Evolutionary conservation across 2,888 invertebrate species (phyloP), one percentile per base, ranked within the genome.

Genomic region (Resseliella maxima): DNA sequence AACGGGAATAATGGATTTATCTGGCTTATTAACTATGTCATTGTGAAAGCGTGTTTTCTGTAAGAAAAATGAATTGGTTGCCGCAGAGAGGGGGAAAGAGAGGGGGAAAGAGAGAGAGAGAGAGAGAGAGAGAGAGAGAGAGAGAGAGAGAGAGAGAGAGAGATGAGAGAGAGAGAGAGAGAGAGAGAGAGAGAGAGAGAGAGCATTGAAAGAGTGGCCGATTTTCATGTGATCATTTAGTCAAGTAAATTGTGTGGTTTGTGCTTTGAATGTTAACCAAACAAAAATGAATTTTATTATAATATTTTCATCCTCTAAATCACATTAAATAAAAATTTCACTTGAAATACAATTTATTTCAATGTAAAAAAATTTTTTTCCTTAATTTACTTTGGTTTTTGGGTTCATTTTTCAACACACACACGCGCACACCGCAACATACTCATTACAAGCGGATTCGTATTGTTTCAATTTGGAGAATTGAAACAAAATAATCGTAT

Each of bases 311-410:
- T 12, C 12, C 41, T 41, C 41, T 41, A 31, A 31, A 72, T 24
- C 24, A 31, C 24, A 59, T 50, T 3, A 72, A 72, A 72, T 72
- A 35, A 31, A 31, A 35, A 72, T 72, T 31, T 18, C 46, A 6
- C 27, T 72, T 72, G 72, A 72, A 72, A 72, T 72, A 15, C 72
- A 27, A 72, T 72, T 72, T 72, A 72, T 72, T 31, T 31, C 72
- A 72, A 72, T 72, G 31, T 0, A 59, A 6, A n/a, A 41, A 8
- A 8, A 50, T 50, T 72, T 59, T 59, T 59, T 3, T 35, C 31
- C 72, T 31, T 35, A 31, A 15, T 31, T 72, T 72, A 8, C 8
- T 31, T 72, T 72, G 59, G 18, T 50, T 18, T 59, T n/a, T 59
- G 5, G 5, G 12, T 12, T 41, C 41, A 41, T 41, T 41, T 8